Evolutionary conservation across 2,888 invertebrate species (phyloP), one percentile per base, ranked within the genome.

Genomic region (Rhorus exstirpatorius): DNA sequence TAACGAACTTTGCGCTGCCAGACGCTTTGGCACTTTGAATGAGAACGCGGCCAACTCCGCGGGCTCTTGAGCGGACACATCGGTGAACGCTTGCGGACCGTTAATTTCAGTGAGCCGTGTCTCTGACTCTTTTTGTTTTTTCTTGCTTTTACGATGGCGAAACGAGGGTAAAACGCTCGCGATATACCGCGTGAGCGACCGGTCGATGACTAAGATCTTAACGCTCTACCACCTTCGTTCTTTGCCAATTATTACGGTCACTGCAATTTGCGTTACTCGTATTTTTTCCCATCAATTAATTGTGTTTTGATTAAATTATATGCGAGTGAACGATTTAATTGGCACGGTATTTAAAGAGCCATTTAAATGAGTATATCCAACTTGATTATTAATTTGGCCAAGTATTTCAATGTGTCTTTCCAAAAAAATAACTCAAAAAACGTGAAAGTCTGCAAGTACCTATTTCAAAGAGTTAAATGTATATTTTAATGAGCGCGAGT

Each of bases 1-100:
- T 70, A 80, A 75, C 75, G 65, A 76, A 80, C 75, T 58, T 75
- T 53, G 70, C 74, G 75, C 53, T 60, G 58, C 14, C 17, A 31
- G 35, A 49, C 24, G 12, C 58, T 74, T 60, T 79, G 31, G 79
- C 65, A 61, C 58, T 63, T 31, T 31, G 31, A 31, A 31, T 31
- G 31, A 31, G 31, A n/a, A n/a, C n/a, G n/a, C n/a, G n/a, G n/a
- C n/a, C n/a, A n/a, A n/a, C n/a, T n/a, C n/a, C n/a, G n/a, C n/a
- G n/a, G n/a, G n/a, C n/a, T n/a, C n/a, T n/a, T n/a, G n/a, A n/a
- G n/a, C n/a, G n/a, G n/a, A n/a, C n/a, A n/a, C n/a, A n/a, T n/a
- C n/a, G n/a, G n/a, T n/a, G n/a, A n/a, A n/a, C n/a, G n/a, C n/a
- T n/a, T n/a, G 21, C 14, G 31, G 49, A 58, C 49, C 55, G 79